Percentiles rank a stretch among this genome's conserved stretches.
These are phyloP conservation scores for Corapipo altera DNA, from an alignment of 2,113 vertebrate species.

Conservation along the genomic window DNA sequence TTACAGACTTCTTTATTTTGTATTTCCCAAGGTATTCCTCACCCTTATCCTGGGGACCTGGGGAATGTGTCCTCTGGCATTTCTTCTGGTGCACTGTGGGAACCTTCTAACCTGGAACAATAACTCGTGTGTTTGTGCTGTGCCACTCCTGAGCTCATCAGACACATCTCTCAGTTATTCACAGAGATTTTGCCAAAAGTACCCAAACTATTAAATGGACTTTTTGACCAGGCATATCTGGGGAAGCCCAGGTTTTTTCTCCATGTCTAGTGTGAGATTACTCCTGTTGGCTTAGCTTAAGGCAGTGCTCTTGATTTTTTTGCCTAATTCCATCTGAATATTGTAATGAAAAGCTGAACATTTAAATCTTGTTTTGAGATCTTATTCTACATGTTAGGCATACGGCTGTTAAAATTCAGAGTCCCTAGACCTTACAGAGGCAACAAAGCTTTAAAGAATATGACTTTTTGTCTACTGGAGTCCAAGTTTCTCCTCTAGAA, in stretches of 20 bases:
- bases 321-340: neutral
- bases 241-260: neutral
- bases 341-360: neutral
- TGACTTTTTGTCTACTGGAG: neutral
- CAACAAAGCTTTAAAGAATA: neutral
- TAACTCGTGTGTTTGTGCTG: neutral
- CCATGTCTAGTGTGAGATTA: neutral
- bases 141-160: neutral
- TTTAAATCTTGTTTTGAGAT: neutral
- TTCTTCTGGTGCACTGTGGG: neutral
- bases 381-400: neutral
- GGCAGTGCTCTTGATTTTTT: neutral
- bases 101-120: neutral
- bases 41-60: rapidly evolving
- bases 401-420: neutral
- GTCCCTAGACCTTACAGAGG: neutral
- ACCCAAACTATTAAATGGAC: neutral
- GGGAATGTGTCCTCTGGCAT: neutral
- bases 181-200: neutral
- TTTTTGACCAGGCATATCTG: neutral
- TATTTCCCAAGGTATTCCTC: neutral
- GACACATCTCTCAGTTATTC: neutral
- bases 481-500: neutral
- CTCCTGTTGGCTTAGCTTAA: neutral
- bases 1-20: neutral